phyloP scores from a whole-genome alignment of 2,797 vertebrate species.

The Pygocentrus nattereri region DNA sequence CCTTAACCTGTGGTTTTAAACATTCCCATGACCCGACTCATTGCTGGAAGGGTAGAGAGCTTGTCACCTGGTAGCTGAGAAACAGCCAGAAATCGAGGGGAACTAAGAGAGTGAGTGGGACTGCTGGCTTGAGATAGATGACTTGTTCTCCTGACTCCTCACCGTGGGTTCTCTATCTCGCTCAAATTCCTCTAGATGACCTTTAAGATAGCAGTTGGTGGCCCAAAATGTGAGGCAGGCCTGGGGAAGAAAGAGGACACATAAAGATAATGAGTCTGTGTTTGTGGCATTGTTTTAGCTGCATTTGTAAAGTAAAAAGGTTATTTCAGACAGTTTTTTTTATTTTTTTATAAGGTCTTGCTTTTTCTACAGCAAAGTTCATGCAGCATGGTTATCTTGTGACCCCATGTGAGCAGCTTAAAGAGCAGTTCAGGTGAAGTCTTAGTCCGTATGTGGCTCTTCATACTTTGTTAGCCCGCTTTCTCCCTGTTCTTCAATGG shows the following conservation, averaged over 20 bases:
- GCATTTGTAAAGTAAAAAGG: background rate
- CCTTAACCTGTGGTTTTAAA: background rate
- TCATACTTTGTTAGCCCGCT: too few relatives aligned
- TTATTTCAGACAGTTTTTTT: background rate
- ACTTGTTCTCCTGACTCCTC: conserved; percentile 31
- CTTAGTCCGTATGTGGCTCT: too few relatives aligned
- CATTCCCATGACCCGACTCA: background rate
- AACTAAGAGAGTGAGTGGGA: background rate
- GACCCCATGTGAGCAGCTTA: too few relatives aligned
- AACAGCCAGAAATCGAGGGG: background rate
- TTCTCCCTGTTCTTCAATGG: too few relatives aligned
- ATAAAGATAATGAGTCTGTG: conserved; percentile 6
- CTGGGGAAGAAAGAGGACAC: background rate
- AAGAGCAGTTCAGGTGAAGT: too few relatives aligned
- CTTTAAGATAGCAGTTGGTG: conserved; percentile 59
- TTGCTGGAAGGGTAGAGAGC: background rate
- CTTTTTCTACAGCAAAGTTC: background rate
- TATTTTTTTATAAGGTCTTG: too few relatives aligned
- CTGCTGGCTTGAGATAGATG: conserved; percentile 13
- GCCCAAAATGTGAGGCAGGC: background rate
- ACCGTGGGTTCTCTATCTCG: conserved; percentile 66
- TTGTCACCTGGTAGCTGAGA: conserved; percentile 6
- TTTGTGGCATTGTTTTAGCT: conserved; percentile 5
- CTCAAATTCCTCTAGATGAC: conserved; percentile 63
- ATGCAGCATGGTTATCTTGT: background rate